Percentiles rank a stretch among this genome's conserved stretches.
Conservation (phyloP, 30 jellyfish, hydroid and myxozoan species). For the Sanderia malayensis region DNA sequence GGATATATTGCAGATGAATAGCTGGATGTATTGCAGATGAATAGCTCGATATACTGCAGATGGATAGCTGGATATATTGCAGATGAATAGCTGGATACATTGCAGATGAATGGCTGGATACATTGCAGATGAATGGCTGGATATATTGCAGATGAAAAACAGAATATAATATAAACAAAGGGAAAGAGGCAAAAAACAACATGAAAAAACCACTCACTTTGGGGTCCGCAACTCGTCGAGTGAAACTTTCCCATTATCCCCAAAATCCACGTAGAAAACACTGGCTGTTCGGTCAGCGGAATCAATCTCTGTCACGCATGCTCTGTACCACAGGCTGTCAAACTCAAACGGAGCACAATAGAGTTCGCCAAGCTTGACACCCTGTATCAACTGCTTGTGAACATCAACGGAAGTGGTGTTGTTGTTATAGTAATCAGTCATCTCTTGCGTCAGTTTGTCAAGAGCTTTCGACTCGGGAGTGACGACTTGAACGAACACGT, state of each 20-base stretch:
- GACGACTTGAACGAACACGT: slow-evolving; percentile 68
- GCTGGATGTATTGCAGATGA: too few species aligned
- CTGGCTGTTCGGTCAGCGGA: slow-evolving; percentile 42
- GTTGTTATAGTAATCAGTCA: slow-evolving; percentile 55
- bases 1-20: too few species aligned
- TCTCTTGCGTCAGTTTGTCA: slow-evolving; percentile 62
- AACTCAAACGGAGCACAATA: slow-evolving; percentile 80
- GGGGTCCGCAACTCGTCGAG: slow-evolving; percentile 37
- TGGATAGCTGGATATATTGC: too few species aligned
- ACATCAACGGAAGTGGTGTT: slow-evolving; percentile 18
- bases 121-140: too few species aligned
- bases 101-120: too few species aligned
- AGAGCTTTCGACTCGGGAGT: slow-evolving; percentile 37
- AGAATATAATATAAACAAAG: too few species aligned
- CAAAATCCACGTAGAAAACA: slow-evolving; percentile 78
- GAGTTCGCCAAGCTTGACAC: slow-evolving; percentile 66
- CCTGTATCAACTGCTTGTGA: slow-evolving; percentile 5
- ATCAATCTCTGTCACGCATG: slow-evolving; percentile 50
- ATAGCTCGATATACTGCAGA: too few species aligned
- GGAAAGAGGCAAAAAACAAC: too few species aligned
- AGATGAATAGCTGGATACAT: too few species aligned
- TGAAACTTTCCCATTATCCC: slow-evolving; percentile 64
- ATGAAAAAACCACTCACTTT: slow-evolving; percentile 37
- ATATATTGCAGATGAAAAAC: too few species aligned
- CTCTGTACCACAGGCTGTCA: slow-evolving; percentile 82